A percentile compares a stretch with the other conserved stretches of the same genome.
These are phyloP conservation scores for Alitta virens DNA, from an alignment of 2,888 invertebrate species.

Conservation along the genomic window DNA sequence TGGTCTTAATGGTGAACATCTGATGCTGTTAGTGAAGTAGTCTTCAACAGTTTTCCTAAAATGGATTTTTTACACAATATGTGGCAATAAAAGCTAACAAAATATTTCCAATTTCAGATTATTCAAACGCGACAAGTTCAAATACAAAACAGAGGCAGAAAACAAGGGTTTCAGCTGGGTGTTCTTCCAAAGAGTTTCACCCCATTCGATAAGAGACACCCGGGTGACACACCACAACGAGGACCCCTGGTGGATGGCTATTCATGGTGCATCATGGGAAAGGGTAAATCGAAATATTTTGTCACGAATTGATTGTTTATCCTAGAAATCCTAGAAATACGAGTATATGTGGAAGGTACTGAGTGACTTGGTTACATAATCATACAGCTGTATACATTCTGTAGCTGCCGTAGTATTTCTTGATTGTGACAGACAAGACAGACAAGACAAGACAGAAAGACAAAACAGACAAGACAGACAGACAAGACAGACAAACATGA, in stretches of 20 bases:
- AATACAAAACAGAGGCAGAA: slow-evolving; percentile 45
- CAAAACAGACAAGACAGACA: too few species aligned
- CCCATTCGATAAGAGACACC: slow-evolving; percentile 26
- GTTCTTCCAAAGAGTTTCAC: slow-evolving; percentile 33
- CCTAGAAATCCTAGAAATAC: not conserved
- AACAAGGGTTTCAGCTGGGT: slow-evolving; percentile 49
- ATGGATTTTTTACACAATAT: too few species aligned
- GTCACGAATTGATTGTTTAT: not conserved
- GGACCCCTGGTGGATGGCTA: slow-evolving; percentile 44
- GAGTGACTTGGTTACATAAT: too few species aligned
- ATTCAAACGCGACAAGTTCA: slow-evolving; percentile 41
- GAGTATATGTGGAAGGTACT: too few species aligned
- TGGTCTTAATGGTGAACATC: too few species aligned
- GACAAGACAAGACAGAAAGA: too few species aligned
- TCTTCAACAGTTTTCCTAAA: too few species aligned
- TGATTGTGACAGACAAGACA: too few species aligned
- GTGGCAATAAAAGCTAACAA: not conserved
- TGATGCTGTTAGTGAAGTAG: too few species aligned
- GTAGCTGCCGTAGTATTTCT: too few species aligned
- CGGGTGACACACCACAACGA: slow-evolving; percentile 24
- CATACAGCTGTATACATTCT: too few species aligned
- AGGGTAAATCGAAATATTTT: slow-evolving; percentile 33
- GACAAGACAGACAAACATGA: too few species aligned
- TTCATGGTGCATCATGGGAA: slow-evolving; percentile 48
- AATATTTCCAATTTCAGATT: slow-evolving; percentile 32